Percentiles rank a stretch among this genome's conserved stretches.
Conservation (phyloP, 1,140 invertebrate genomes). For the Dolichoris vasculosae region DNA sequence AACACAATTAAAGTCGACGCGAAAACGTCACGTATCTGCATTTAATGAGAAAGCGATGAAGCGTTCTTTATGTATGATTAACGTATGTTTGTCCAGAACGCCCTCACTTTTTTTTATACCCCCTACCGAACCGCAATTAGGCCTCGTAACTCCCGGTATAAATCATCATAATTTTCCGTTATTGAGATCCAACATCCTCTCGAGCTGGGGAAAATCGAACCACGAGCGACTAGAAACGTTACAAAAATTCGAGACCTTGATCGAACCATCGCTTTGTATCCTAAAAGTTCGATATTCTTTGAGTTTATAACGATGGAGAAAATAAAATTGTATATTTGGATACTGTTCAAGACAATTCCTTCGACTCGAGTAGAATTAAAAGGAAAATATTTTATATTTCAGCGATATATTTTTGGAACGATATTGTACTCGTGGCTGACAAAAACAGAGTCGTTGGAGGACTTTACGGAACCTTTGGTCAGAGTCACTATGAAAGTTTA, state of each 20-base stretch:
- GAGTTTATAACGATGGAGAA: background rate
- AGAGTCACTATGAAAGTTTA: slow-evolving; percentile 79
- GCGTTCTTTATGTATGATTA: slow-evolving; percentile 8
- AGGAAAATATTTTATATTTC: slow-evolving; percentile 41
- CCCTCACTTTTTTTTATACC: slow-evolving; percentile 6
- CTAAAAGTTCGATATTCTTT: background rate
- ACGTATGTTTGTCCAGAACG: slow-evolving; percentile 25
- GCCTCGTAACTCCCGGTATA: slow-evolving; percentile 59
- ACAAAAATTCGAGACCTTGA: background rate
- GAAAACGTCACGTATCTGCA: slow-evolving; percentile 24
- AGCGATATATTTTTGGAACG: slow-evolving; percentile 81
- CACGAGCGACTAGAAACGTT: background rate
- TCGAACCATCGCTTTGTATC: background rate
- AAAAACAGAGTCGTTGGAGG: slow-evolving; percentile 62
- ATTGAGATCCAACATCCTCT: slow-evolving; percentile 13
- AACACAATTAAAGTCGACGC: slow-evolving; percentile 13
- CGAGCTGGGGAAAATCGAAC: background rate
- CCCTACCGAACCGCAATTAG: slow-evolving; percentile 58
- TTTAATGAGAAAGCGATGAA: slow-evolving; percentile 37
- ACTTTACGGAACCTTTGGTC: slow-evolving; percentile 74
- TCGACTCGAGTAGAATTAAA: background rate
- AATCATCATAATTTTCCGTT: slow-evolving; percentile 58
- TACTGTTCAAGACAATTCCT: background rate
- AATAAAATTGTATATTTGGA: background rate
- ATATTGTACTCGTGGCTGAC: slow-evolving; percentile 82